Evolutionary conservation across 2,888 invertebrate genomes (phyloP).

Genomic region (Diarsia brunnea): DNA sequence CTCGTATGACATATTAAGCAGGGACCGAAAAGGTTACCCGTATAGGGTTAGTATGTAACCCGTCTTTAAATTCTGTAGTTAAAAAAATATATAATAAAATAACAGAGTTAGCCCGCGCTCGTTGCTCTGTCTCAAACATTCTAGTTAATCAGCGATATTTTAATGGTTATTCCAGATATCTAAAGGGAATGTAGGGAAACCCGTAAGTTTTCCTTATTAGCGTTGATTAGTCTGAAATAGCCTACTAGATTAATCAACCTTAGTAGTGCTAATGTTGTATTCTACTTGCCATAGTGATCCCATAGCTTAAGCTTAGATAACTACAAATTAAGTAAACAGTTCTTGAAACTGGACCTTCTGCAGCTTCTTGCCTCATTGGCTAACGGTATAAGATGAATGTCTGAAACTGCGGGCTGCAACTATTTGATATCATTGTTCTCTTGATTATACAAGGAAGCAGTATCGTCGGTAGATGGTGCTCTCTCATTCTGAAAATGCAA

Average conservation of each 20-base stretch:
- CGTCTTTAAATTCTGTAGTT: too few species aligned
- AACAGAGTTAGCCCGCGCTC: too few species aligned
- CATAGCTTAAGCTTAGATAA: too few species aligned
- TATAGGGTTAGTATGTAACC: too few species aligned
- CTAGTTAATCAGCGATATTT: too few species aligned
- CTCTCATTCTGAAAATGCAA: conserved; percentile 14
- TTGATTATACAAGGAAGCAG: conserved; percentile 36
- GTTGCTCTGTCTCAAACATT: too few species aligned
- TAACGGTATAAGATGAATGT: conserved; percentile 51
- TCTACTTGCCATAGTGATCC: neutral
- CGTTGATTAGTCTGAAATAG: too few species aligned
- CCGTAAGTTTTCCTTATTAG: too few species aligned
- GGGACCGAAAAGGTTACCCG: neutral
- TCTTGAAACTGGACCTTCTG: conserved; percentile 26
- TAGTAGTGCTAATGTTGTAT: neutral
- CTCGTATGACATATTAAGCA: neutral
- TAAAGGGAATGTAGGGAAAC: too few species aligned
- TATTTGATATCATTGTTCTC: conserved; percentile 57
- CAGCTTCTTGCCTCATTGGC: neutral
- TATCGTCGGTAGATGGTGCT: conserved; percentile 9
- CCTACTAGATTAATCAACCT: neutral
- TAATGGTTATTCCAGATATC: too few species aligned
- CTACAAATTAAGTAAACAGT: too few species aligned
- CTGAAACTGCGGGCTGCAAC: conserved; percentile 49
- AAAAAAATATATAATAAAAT: too few species aligned